Conservation (phyloP, 1,140 invertebrate genomes). For the Lineus longissimus region DNA sequence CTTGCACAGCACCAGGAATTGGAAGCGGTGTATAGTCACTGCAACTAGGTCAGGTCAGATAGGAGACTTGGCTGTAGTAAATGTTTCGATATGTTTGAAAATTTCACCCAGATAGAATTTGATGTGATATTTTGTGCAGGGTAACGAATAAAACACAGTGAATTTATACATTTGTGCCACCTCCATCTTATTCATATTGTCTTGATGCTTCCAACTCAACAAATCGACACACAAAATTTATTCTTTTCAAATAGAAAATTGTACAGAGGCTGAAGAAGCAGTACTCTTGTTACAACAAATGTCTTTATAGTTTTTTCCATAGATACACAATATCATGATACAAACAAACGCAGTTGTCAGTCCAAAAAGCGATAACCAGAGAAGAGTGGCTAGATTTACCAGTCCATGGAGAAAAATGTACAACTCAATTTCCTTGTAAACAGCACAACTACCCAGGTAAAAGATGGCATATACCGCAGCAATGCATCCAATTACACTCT, state of each 20-base stretch:
- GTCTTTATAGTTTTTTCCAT: constrained; percentile 2
- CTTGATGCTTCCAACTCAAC: too few species aligned
- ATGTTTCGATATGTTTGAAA: too few species aligned
- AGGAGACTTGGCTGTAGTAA: too few species aligned
- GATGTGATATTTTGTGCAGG: too few species aligned
- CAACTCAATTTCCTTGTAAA: background rate
- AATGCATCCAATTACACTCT: background rate
- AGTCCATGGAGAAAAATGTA: background rate
- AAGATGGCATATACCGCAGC: background rate
- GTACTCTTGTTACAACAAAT: background rate
- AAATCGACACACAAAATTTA: too few species aligned
- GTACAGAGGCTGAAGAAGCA: background rate
- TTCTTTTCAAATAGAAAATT: background rate
- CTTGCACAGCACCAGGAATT: too few species aligned
- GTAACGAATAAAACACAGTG: too few species aligned
- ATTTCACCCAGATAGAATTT: too few species aligned
- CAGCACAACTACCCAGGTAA: background rate
- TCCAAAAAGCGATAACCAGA: background rate
- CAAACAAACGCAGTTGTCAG: background rate
- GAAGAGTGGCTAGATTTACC: background rate
- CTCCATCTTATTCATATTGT: too few species aligned
- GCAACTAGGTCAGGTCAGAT: too few species aligned
- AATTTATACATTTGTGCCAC: too few species aligned
- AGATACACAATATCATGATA: background rate
- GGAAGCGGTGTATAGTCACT: too few species aligned